Evolutionary conservation across 2,797 vertebrate species (phyloP), one percentile per base, ranked within the genome.

Genomic region (Geotria australis): DNA sequence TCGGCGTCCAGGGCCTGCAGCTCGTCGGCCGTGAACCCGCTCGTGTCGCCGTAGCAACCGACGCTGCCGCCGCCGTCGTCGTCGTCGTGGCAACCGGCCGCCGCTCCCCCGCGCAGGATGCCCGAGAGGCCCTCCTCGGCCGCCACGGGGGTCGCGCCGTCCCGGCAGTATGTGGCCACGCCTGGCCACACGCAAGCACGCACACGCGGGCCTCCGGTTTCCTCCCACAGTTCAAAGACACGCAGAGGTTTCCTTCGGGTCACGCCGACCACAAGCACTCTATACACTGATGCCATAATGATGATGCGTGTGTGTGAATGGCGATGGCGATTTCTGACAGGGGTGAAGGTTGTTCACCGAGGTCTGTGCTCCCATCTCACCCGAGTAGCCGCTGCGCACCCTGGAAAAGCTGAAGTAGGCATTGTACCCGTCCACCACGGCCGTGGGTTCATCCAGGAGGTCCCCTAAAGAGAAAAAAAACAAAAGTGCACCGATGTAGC

Each of bases 341-440:
- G 24, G 24, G 5, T 38, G 24, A 38, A 38, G 24, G 24, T 38
- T n/a, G n/a, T n/a, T n/a, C n/a, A n/a, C n/a, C n/a, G n/a, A n/a
- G n/a, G n/a, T n/a, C 15, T 24, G 3, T 38, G 24, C 24, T 5
- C 24, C 24, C 24, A 38, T 58, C 57, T 62, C 63, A 80, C 82
- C 76, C 63, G 77, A 84, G 64, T 85, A 86, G 53, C 82, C 81
- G 63, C 78, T 76, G 15, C 76, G 76, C 59, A 68, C 75, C 58
- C 78, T 73, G 57, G 80, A 78, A 69, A 77, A 85, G 70, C 83
- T 80, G 69, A 85, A 86, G 66, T 79, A 86, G 10, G 80, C 80
- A 66, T 73, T 82, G 65, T 81, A 85, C 2, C 80, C 82, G 3
- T 83, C 79, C 14, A 81, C 72, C 51, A 85, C 73, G 3, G 80